These are phyloP conservation scores for Pissodes strobi DNA, from an alignment of 1,140 invertebrate species.

Conservation along the genomic window DNA sequence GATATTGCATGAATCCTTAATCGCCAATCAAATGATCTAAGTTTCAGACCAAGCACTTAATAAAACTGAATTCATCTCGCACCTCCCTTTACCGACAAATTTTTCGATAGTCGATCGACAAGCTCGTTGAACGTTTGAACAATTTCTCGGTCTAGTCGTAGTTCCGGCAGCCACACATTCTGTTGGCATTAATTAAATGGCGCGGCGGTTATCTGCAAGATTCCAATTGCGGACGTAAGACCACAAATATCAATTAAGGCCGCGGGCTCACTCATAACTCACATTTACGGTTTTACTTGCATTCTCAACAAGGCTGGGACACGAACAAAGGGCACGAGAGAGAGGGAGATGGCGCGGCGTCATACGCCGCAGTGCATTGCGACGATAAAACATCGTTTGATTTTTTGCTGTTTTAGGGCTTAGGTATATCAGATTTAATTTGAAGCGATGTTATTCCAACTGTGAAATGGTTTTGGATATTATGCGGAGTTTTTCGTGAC, in stretches of 20 bases:
- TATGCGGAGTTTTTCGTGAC: too few relatives aligned
- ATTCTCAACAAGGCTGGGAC: slow-evolving; percentile 9
- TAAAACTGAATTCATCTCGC: too few relatives aligned
- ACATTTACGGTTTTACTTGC: slow-evolving; percentile 48
- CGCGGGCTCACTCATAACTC: slow-evolving; percentile 50
- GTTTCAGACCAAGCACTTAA: too few relatives aligned
- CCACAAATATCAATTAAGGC: slow-evolving; percentile 57
- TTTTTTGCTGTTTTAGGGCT: background rate
- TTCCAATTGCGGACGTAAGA: slow-evolving; percentile 54
- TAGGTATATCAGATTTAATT: too few relatives aligned
- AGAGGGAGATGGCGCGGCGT: background rate
- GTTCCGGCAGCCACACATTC: slow-evolving; percentile 38
- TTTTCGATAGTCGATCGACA: background rate
- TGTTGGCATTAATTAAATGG: slow-evolving; percentile 54
- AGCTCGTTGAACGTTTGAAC: slow-evolving; percentile 20
- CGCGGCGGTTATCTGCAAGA: slow-evolving; percentile 55
- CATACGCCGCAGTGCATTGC: background rate
- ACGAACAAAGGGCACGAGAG: background rate
- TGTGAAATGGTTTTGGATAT: too few relatives aligned
- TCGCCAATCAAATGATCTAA: too few relatives aligned
- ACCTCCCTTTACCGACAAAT: too few relatives aligned
- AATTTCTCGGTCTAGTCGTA: slow-evolving; percentile 28
- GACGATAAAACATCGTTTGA: background rate
- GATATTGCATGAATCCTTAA: too few relatives aligned
- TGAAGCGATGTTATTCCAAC: too few relatives aligned